Conservation (phyloP, 2,113 vertebrate genomes). For the Vimba vimba region DNA sequence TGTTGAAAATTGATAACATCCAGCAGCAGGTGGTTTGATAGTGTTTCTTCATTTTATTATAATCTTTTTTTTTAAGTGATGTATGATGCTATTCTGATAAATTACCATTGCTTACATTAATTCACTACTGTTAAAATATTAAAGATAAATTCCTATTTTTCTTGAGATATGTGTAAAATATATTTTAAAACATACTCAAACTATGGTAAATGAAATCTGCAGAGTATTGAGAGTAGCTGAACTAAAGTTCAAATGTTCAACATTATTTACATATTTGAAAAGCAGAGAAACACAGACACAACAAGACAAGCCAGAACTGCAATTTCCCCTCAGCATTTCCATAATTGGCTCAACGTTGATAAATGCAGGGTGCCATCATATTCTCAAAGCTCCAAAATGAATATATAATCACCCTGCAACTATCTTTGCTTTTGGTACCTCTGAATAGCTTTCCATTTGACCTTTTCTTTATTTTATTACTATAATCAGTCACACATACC, state of each 20-base stretch:
- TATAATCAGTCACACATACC: conserved; percentile 61
- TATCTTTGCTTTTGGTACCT: conserved; percentile 47
- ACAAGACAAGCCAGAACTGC: conserved; percentile 28
- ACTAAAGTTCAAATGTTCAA: conserved; percentile 20
- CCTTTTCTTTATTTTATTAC: conserved; percentile 62
- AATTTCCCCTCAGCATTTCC: conserved; percentile 16
- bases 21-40: neutral
- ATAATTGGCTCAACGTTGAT: conserved; percentile 26
- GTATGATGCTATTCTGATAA: neutral
- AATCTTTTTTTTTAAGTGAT: neutral
- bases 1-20: neutral
- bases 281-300: neutral
- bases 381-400: conserved; percentile 15
- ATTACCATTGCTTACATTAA: neutral
- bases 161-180: neutral
- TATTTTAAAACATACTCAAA: neutral
- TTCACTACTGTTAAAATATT: neutral
- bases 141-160: neutral
- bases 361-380: conserved; percentile 27
- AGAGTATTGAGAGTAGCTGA: neutral
- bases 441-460: conserved; percentile 60
- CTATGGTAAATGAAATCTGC: conserved; percentile 17
- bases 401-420: conserved; percentile 16
- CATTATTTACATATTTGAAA: conserved; percentile 15
- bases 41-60: neutral